Conservation (phyloP, 2,797 vertebrate genomes). For the Aythya fuligula region DNA sequence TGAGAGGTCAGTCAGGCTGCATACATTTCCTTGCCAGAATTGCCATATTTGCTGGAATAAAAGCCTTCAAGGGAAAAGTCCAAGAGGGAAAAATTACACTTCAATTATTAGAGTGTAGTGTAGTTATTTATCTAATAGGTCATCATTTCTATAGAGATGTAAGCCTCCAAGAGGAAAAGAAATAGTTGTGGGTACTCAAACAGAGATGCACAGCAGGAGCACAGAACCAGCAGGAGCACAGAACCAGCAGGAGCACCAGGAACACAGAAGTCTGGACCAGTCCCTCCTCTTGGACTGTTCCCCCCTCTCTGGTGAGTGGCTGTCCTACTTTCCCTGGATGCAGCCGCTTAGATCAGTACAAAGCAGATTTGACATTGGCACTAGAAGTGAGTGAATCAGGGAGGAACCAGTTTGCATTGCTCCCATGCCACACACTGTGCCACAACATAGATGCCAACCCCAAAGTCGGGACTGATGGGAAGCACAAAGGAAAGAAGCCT, state of each 20-base stretch:
- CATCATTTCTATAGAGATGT: neutral
- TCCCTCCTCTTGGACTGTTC: neutral
- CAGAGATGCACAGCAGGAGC: neutral
- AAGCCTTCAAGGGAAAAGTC: neutral
- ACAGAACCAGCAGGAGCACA: neutral
- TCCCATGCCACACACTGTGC: neutral
- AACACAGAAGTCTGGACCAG: neutral
- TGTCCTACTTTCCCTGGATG: neutral
- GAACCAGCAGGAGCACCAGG: no score
- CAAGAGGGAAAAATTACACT: neutral
- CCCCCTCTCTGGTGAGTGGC: neutral
- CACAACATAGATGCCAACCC: neutral
- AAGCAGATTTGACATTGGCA: neutral
- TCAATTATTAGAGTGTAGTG: neutral
- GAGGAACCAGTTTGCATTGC: neutral
- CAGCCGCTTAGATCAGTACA: neutral
- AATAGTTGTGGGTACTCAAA: neutral
- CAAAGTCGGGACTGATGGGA: neutral
- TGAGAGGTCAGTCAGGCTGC: neutral
- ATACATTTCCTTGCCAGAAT: neutral
- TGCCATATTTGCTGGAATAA: neutral
- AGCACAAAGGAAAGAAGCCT: neutral
- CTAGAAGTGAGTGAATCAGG: neutral
- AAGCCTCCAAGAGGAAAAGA: neutral
- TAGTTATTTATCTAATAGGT: neutral